These are phyloP conservation scores for Cotesia vestalis DNA, from an alignment of 1,140 invertebrate genomes.

Conservation along the genomic window DNA sequence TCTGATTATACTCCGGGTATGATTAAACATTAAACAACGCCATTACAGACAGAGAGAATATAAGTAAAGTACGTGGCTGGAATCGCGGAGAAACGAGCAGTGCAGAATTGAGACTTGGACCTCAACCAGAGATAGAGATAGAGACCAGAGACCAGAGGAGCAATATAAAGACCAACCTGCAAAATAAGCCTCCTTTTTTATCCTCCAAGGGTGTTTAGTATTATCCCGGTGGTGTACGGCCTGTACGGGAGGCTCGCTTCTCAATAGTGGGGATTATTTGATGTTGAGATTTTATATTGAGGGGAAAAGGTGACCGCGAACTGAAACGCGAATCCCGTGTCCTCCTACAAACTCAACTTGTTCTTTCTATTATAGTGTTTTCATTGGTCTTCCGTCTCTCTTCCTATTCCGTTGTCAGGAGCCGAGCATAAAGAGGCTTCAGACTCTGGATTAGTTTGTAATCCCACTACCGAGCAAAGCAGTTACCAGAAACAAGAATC, in stretches of 20 bases:
- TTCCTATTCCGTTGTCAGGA: too few species aligned
- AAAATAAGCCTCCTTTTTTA: too few species aligned
- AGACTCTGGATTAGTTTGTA: constrained; percentile 60
- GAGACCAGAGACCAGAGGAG: too few species aligned
- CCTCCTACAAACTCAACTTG: constrained; percentile 51
- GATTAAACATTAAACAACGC: constrained; percentile 67
- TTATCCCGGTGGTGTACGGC: too few species aligned
- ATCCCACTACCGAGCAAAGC: constrained; percentile 48
- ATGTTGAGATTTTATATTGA: neutral
- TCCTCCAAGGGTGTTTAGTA: too few species aligned
- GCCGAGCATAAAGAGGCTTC: constrained; percentile 37
- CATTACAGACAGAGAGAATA: constrained; percentile 51
- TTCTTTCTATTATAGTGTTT: too few species aligned
- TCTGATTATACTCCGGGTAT: constrained; percentile 64
- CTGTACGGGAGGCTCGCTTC: too few species aligned
- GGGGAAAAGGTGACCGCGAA: constrained; percentile 54
- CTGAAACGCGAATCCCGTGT: constrained; percentile 52
- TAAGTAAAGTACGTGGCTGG: constrained; percentile 10
- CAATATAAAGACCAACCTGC: too few species aligned
- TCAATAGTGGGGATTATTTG: constrained; percentile 17
- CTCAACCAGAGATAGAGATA: neutral
- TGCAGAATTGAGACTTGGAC: constrained; percentile 22
- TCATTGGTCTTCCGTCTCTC: too few species aligned
- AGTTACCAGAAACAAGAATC: constrained; percentile 64
- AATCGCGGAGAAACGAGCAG: constrained; percentile 32